Percentiles rank a stretch among this genome's conserved stretches.
Evolutionary conservation across 2,113 vertebrate genomes (phyloP).

Genomic region (Silurus glanis): DNA sequence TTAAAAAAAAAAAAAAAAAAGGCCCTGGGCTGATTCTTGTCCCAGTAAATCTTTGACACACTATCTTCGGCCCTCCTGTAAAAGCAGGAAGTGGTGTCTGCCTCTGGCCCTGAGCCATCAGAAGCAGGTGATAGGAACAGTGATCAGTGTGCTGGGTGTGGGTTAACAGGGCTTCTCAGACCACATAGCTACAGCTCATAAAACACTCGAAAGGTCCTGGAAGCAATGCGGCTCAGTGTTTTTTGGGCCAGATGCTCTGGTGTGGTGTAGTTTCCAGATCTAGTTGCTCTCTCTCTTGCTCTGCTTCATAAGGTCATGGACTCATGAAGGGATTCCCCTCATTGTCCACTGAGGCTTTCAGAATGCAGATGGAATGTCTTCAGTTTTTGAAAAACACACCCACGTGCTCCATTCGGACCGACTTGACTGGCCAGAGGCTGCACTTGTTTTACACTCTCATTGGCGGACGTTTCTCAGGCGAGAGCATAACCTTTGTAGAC

Average conservation of each 20-base stretch:
- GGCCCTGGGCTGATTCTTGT: conserved; percentile 25
- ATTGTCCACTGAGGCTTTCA: conserved; percentile 43
- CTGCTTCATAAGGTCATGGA: conserved; percentile 44
- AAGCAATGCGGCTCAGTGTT: conserved; percentile 18
- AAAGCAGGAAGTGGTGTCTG: conserved; percentile 30
- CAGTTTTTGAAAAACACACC: conserved; percentile 27
- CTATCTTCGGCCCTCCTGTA: conserved; percentile 22
- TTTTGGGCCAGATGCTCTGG: conserved; percentile 43
- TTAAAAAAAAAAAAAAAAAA: conserved; percentile 25
- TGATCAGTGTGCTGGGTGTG: conserved; percentile 44
- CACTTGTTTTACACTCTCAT: not conserved
- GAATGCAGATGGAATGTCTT: conserved; percentile 50
- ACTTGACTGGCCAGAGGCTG: not conserved
- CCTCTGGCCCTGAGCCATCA: conserved; percentile 36
- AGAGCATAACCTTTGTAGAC: conserved; percentile 14
- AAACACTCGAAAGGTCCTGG: conserved; percentile 56
- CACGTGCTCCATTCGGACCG: conserved; percentile 34
- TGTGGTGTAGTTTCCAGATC: conserved; percentile 44
- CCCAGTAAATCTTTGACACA: conserved; percentile 43
- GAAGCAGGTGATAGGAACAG: conserved; percentile 38
- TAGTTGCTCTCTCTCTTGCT: conserved; percentile 38
- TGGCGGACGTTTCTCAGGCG: not conserved
- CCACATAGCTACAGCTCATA: conserved; percentile 51
- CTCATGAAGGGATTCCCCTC: conserved; percentile 43
- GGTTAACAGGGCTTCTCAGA: conserved; percentile 54